phyloP scores from a whole-genome alignment of 2,113 vertebrate species.

The Craseonycteris thonglongyai region DNA sequence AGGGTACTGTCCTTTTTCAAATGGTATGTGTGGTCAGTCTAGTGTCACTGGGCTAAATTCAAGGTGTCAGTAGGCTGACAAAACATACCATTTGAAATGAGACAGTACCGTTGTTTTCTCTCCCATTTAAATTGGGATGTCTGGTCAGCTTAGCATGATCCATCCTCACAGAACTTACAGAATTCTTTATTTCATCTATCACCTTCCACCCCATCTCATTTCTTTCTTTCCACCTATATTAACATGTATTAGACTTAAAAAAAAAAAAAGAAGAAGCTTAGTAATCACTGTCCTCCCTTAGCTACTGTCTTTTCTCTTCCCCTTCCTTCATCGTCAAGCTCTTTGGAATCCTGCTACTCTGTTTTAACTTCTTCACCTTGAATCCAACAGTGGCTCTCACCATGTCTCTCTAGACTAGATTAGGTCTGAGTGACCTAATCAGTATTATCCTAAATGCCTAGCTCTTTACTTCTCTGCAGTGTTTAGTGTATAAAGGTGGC shows the following conservation, averaged over 20 bases:
- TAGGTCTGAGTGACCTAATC: neutral
- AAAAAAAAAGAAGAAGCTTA: neutral
- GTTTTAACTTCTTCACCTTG: neutral
- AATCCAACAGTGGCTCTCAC: rapidly evolving
- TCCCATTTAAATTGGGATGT: no score
- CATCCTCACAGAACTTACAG: neutral
- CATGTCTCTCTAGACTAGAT: neutral
- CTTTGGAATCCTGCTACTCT: neutral
- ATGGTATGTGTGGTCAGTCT: no score
- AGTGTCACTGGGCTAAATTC: no score
- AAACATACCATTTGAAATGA: no score
- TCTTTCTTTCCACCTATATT: neutral
- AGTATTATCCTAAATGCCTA: neutral
- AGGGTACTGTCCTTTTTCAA: no score
- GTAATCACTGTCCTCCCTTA: neutral
- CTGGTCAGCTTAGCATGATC: no score
- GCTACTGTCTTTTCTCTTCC: neutral
- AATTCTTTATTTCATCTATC: neutral
- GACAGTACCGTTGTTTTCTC: no score
- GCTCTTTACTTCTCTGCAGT: neutral
- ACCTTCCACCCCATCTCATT: no score
- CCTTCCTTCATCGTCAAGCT: neutral
- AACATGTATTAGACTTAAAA: neutral
- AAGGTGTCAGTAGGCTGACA: no score
- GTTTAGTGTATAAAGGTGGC: neutral